These are phyloP conservation scores for Rhimphoctona megacephalus DNA, from an alignment of 2,888 invertebrate genomes.

Conservation along the genomic window DNA sequence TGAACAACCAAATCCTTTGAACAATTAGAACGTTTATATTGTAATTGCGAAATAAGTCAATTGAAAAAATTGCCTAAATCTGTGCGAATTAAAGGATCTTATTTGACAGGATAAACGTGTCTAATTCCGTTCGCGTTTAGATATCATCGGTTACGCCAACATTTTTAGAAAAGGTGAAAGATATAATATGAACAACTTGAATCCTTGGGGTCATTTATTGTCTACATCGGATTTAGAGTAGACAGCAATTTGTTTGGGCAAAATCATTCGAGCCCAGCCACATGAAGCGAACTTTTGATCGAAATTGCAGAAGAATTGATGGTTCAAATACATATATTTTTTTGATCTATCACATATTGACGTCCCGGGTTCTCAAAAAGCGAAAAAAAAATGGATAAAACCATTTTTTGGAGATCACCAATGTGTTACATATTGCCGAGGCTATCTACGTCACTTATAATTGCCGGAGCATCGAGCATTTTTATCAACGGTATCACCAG, in stretches of 20 bases:
- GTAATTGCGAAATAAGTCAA: background rate
- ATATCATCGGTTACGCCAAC: background rate
- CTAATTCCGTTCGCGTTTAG: background rate
- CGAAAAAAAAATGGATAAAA: background rate
- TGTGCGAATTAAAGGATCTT: background rate
- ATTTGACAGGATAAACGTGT: background rate
- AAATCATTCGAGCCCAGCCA: background rate
- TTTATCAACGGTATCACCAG: constrained; percentile 7
- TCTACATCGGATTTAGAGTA: background rate
- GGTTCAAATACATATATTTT: background rate
- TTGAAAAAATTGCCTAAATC: background rate
- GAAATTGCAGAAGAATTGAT: background rate
- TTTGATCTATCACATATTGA: background rate
- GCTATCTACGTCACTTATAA: constrained; percentile 26
- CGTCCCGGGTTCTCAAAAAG: background rate
- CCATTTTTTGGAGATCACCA: background rate
- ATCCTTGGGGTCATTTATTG: background rate
- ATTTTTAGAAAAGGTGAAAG: too few relatives aligned
- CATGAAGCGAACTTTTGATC: background rate
- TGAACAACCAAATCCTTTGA: background rate
- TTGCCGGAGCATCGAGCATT: constrained; percentile 41
- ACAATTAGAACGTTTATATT: constrained; percentile 6
- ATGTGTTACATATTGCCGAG: constrained; percentile 1
- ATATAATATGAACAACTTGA: too few relatives aligned
- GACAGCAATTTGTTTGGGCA: background rate